phyloP scores from a whole-genome alignment of 2,888 invertebrate species.

The Hololepta plana region DNA sequence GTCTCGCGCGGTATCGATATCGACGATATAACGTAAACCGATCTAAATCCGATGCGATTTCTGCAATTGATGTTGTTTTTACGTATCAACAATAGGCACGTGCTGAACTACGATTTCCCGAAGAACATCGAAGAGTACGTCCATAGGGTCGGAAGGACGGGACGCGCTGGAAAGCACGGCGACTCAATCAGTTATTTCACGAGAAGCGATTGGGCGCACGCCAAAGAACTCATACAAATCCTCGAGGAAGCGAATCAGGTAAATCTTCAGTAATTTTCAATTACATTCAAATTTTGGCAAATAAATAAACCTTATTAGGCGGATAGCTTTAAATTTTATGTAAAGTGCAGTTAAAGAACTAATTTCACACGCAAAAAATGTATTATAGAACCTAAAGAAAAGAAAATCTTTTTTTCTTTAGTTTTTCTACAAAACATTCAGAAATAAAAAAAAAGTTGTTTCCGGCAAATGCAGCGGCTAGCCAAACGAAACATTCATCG shows the following conservation, averaged over 20 bases:
- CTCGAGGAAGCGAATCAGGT: conserved; percentile 69
- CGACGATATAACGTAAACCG: conserved; percentile 52
- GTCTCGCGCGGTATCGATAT: conserved; percentile 90
- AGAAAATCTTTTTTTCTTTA: too few relatives aligned
- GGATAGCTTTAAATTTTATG: too few relatives aligned
- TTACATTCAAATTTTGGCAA: conserved; percentile 1
- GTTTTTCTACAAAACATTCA: too few relatives aligned
- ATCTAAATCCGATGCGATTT: neutral
- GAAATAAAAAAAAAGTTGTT: too few relatives aligned
- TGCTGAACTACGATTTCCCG: conserved; percentile 87
- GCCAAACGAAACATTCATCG: too few relatives aligned
- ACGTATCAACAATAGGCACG: conserved; percentile 38
- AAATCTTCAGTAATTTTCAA: conserved; percentile 10
- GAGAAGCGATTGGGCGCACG: conserved; percentile 64
- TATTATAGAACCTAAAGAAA: too few relatives aligned
- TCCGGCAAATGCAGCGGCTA: too few relatives aligned
- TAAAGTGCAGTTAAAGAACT: too few relatives aligned
- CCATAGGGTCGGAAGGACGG: conserved; percentile 90
- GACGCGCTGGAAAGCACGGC: conserved; percentile 76
- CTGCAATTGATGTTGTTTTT: neutral
- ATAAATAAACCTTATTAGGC: conserved; percentile 1
- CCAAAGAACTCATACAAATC: conserved; percentile 65
- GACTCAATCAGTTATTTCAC: conserved; percentile 69
- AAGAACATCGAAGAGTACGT: conserved; percentile 91
- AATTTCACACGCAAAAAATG: too few relatives aligned